A percentile compares a stretch with the other conserved stretches of the same genome.
Evolutionary conservation across 2,797 vertebrate genomes (phyloP).

Genomic region (Poecilia velifera): DNA sequence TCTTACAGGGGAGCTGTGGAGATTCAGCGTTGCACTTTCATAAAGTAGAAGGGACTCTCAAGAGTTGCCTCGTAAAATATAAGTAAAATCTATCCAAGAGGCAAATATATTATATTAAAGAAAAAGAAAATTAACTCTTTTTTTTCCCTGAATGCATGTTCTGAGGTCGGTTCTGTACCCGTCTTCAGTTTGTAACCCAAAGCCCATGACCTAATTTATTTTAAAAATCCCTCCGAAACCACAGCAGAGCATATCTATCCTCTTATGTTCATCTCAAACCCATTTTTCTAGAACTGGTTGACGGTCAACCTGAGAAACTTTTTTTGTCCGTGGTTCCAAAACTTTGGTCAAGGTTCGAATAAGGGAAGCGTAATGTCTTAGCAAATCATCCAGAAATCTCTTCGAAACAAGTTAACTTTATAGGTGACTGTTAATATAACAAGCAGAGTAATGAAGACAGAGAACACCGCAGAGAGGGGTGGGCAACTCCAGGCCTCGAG

Average conservation of each 20-base stretch:
- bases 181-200: neutral
- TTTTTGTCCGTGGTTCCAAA: neutral
- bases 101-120: slow-evolving; percentile 3
- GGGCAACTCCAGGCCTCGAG: too few species aligned
- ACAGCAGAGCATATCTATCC: neutral
- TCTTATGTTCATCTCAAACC: neutral
- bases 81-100: slow-evolving; percentile 2
- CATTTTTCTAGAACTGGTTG: neutral
- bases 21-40: slow-evolving; percentile 15
- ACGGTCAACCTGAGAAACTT: neutral
- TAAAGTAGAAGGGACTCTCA: slow-evolving; percentile 16
- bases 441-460: neutral
- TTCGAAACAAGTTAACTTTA: neutral
- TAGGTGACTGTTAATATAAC: neutral
- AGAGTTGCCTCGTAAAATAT: slow-evolving; percentile 7
- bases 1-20: slow-evolving; percentile 12
- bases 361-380: neutral
- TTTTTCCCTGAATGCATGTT: neutral
- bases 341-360: neutral
- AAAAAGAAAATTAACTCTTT: neutral
- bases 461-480: neutral
- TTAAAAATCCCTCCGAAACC: neutral
- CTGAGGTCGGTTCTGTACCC: neutral
- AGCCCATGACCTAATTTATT: neutral
- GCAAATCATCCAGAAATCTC: neutral